Evolutionary conservation across 2,113 vertebrate genomes (phyloP).

Genomic region (Nipponia nippon): DNA sequence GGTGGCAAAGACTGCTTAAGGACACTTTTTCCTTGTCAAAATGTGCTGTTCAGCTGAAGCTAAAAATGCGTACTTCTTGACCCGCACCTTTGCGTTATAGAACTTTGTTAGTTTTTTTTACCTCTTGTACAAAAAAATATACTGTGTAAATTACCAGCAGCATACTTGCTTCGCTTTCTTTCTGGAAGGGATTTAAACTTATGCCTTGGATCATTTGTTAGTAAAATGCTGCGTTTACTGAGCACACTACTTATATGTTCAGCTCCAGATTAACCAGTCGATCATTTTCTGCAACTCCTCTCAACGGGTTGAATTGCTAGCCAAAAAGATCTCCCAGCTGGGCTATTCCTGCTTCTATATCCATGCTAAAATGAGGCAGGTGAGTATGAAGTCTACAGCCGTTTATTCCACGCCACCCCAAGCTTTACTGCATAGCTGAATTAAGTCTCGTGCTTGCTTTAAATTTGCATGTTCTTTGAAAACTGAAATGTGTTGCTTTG

Average conservation of each 20-base stretch:
- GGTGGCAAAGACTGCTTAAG: background rate
- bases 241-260: background rate
- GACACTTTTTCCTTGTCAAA: background rate
- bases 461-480: background rate
- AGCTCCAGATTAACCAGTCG: conserved; percentile 99
- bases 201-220: background rate
- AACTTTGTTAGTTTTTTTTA: background rate
- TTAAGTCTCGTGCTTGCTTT: background rate
- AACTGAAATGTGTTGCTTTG: background rate
- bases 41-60: background rate
- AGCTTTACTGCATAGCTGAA: background rate
- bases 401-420: background rate
- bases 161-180: background rate
- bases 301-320: conserved; percentile 96
- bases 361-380: conserved; percentile 99
- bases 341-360: conserved; percentile 99
- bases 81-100: background rate
- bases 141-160: background rate
- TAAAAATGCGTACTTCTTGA: background rate
- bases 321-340: conserved; percentile 99
- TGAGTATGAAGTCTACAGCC: conserved; percentile 55
- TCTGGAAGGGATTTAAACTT: background rate
- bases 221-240: background rate
- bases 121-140: background rate
- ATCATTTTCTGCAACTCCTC: conserved; percentile 99